A percentile compares a stretch with the other conserved stretches of the same genome.
These are phyloP conservation scores for Lithophane semibrunnea DNA, from an alignment of 2,888 invertebrate species.

Conservation along the genomic window DNA sequence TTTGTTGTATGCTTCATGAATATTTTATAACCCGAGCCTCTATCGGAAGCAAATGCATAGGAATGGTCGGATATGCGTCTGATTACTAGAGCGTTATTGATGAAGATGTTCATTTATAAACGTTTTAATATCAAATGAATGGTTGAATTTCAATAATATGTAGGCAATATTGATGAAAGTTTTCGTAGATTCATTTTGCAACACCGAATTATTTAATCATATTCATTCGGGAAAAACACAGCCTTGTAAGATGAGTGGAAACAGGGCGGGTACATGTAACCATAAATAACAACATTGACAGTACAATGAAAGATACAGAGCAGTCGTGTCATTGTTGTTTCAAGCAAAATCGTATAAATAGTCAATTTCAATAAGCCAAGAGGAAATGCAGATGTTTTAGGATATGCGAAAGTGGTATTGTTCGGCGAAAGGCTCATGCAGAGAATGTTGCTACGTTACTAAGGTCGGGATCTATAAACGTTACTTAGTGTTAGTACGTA, in stretches of 20 bases:
- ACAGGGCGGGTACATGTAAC: conserved; percentile 12
- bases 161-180: not conserved
- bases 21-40: conserved; percentile 26
- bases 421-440: conserved; percentile 20
- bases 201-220: conserved; percentile 6
- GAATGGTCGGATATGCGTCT: not conserved
- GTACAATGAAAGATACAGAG: conserved; percentile 51
- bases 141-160: not conserved
- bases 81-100: not conserved
- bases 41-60: conserved; percentile 2
- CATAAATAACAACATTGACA: conserved; percentile 50
- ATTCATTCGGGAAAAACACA: conserved; percentile 10
- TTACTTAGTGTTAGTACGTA: not conserved
- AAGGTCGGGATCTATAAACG: not conserved
- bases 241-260: conserved; percentile 16
- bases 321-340: conserved; percentile 39
- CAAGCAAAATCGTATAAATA: conserved; percentile 24
- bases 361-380: conserved; percentile 47
- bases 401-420: conserved; percentile 51
- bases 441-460: conserved; percentile 24
- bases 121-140: not conserved
- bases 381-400: conserved; percentile 51
- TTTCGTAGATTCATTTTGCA: not conserved
- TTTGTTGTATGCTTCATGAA: conserved; percentile 19
- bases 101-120: not conserved